Percentiles rank a stretch among this genome's conserved stretches.
Evolutionary conservation across 2,797 vertebrate genomes (phyloP).

Genomic region (Sebastes miniatus): DNA sequence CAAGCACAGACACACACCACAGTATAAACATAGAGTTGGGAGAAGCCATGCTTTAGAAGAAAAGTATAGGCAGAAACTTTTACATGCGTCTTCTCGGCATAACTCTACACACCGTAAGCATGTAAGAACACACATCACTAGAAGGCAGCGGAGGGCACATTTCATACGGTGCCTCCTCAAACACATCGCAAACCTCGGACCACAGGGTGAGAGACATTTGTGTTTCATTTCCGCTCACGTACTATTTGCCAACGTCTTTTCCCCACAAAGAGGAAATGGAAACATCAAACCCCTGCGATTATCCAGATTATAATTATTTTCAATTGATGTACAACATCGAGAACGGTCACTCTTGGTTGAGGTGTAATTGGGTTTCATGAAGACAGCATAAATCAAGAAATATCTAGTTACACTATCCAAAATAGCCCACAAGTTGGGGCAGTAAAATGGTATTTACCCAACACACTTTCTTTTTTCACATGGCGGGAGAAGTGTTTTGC

Average conservation of each 20-base stretch:
- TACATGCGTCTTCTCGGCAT: conserved; percentile 1
- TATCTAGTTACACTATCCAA: conserved; percentile 28
- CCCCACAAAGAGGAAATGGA: conserved; percentile 71
- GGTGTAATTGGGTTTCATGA: conserved; percentile 49
- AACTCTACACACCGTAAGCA: not conserved
- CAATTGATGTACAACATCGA: conserved; percentile 22
- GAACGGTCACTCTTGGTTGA: conserved; percentile 21
- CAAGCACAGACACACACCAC: conserved; percentile 20
- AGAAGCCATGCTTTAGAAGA: conserved; percentile 2
- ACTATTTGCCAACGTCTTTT: conserved; percentile 49
- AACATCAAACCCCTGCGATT: conserved; percentile 52
- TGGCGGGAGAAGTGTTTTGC: conserved; percentile 7
- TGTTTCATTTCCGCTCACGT: conserved; percentile 74
- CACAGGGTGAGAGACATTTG: conserved; percentile 66
- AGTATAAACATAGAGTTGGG: conserved; percentile 23
- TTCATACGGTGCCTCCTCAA: conserved; percentile 44
- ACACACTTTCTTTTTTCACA: conserved; percentile 18
- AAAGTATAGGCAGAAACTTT: not conserved
- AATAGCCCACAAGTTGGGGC: conserved; percentile 3
- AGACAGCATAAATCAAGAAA: conserved; percentile 39
- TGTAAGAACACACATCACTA: conserved; percentile 1
- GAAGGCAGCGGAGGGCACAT: conserved; percentile 24
- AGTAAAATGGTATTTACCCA: conserved; percentile 33
- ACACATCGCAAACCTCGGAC: conserved; percentile 56
- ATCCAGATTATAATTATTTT: conserved; percentile 56